Evolutionary conservation across 2,888 invertebrate genomes (phyloP).

Genomic region (Erynnis tages): DNA sequence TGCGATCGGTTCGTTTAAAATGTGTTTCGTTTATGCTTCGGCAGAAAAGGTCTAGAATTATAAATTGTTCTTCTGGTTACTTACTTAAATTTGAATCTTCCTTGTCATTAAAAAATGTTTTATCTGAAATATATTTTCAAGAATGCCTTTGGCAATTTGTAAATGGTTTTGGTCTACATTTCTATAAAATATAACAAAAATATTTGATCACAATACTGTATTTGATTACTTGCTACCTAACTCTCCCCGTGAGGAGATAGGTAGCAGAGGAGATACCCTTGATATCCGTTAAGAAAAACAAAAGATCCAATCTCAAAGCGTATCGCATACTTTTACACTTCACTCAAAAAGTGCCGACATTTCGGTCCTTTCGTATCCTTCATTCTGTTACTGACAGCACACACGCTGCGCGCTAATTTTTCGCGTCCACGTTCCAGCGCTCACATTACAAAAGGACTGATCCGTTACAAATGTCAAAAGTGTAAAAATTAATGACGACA

Average conservation of each 20-base stretch:
- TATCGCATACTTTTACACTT: conserved; percentile 14
- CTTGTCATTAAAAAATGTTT: no score
- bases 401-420: conserved; percentile 71
- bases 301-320: conserved; percentile 6
- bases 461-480: conserved; percentile 76
- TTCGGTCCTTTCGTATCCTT: conserved; percentile 16
- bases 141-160: no score
- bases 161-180: no score
- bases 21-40: neutral
- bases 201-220: neutral
- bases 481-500: conserved; percentile 75
- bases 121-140: no score
- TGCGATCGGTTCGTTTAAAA: conserved; percentile 13
- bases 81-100: no score
- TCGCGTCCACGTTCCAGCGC: conserved; percentile 59
- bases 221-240: neutral
- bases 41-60: no score
- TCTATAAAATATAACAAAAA: no score
- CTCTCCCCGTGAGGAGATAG: neutral
- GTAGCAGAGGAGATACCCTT: no score
- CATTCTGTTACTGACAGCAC: conserved; percentile 41
- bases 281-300: conserved; percentile 9
- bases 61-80: no score
- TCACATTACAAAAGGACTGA: conserved; percentile 54
- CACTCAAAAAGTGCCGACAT: conserved; percentile 13